Percentiles rank a stretch among this genome's conserved stretches.
Evolutionary conservation across 2,888 invertebrate species (phyloP).

Genomic region (Athalia circularis): DNA sequence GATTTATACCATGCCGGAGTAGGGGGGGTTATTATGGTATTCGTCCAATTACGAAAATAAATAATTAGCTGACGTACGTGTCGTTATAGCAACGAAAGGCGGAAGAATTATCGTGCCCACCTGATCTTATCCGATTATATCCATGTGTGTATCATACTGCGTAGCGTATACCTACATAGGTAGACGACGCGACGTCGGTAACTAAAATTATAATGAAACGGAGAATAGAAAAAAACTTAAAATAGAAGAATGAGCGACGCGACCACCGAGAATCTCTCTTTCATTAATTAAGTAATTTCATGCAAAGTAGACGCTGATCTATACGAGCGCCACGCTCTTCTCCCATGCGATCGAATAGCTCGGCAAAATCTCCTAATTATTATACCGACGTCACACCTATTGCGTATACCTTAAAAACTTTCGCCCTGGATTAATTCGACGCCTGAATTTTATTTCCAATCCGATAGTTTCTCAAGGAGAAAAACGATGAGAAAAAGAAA

Average conservation of each 20-base stretch:
- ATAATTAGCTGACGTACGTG: slow-evolving; percentile 18
- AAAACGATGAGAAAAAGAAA: no score
- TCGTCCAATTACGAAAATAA: slow-evolving; percentile 30
- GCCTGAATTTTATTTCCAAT: no score
- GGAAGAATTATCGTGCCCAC: slow-evolving; percentile 26
- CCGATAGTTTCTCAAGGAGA: no score
- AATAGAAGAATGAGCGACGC: background rate
- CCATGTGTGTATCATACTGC: background rate
- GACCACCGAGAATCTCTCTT: slow-evolving; percentile 24
- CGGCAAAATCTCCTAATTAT: no score
- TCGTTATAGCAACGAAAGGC: slow-evolving; percentile 24
- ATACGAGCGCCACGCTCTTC: background rate
- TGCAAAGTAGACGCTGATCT: slow-evolving; percentile 34
- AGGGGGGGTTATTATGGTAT: background rate
- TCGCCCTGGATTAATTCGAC: background rate
- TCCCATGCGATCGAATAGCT: background rate
- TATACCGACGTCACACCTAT: no score
- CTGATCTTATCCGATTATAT: slow-evolving; percentile 7
- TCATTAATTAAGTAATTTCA: slow-evolving; percentile 29
- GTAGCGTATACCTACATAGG: no score
- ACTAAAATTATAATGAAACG: background rate
- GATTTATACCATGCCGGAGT: background rate
- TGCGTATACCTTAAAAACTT: background rate
- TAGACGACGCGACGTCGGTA: no score
- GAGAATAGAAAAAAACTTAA: background rate